Percentiles rank a stretch among this genome's conserved stretches.
phyloP scores from a whole-genome alignment of 2,888 invertebrate species.

The Tetramorium bicarinatum region DNA sequence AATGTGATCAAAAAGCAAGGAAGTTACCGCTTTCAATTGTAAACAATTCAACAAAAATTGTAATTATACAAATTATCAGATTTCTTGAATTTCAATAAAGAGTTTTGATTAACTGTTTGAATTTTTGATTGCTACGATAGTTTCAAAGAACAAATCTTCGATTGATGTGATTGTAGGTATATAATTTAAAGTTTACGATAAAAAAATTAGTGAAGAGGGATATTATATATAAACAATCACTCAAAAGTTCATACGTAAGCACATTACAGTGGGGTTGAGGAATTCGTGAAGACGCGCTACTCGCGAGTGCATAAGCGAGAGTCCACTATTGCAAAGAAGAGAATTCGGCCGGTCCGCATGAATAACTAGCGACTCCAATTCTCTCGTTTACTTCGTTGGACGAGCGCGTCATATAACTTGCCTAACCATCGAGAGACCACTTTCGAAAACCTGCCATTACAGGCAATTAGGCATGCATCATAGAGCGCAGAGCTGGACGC shows the following conservation, averaged over 20 bases:
- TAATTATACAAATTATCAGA: neutral
- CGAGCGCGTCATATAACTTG: conserved; percentile 30
- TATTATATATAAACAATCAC: neutral
- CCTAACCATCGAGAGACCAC: conserved; percentile 66
- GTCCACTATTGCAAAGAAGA: conserved; percentile 2
- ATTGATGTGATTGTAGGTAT: neutral
- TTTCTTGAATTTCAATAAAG: neutral
- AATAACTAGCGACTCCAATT: conserved; percentile 64
- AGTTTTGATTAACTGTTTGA: neutral
- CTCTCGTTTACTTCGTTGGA: conserved; percentile 40
- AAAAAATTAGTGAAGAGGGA: neutral
- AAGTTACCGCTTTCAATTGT: neutral
- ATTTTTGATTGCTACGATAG: neutral
- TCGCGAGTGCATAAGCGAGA: conserved; percentile 53
- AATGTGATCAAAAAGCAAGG: neutral
- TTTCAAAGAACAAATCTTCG: neutral
- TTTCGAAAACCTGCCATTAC: conserved; percentile 81
- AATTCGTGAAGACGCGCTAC: conserved; percentile 42
- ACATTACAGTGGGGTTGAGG: neutral
- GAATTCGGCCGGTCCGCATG: conserved; percentile 47
- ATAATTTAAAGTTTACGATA: neutral
- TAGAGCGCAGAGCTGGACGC: conserved; percentile 75
- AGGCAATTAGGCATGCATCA: conserved; percentile 82
- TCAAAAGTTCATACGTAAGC: neutral
- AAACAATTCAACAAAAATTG: neutral